Evolutionary conservation across 2,888 invertebrate genomes (phyloP).

Genomic region (Drosophila pseudotalamancana): DNA sequence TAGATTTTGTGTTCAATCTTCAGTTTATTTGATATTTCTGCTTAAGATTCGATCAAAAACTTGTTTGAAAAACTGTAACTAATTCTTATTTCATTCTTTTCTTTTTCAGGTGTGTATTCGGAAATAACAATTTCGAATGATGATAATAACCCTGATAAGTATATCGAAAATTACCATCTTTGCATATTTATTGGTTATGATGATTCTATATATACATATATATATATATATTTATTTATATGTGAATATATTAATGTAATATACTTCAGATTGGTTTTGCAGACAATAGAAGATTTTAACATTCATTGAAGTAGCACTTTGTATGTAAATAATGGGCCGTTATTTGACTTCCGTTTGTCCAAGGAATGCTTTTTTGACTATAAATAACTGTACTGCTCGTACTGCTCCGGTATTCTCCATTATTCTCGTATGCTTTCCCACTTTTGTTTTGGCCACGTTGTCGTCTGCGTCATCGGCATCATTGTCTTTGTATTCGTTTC

Average conservation of each 20-base stretch:
- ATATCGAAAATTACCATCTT: not conserved
- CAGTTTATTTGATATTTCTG: not conserved
- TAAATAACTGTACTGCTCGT: constrained; percentile 30
- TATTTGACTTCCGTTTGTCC: constrained; percentile 32
- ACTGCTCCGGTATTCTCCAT: not conserved
- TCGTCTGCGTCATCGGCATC: constrained; percentile 33
- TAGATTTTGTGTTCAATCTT: too few species aligned
- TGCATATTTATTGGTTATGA: not conserved
- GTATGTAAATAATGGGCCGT: constrained; percentile 33
- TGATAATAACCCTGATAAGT: constrained; percentile 24
- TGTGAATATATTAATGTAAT: not conserved
- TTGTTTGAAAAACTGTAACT: not conserved
- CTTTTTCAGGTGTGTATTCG: constrained; percentile 48
- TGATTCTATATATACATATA: not conserved
- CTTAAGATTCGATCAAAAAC: not conserved
- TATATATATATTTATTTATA: not conserved
- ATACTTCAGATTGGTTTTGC: not conserved
- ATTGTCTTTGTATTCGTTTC: constrained; percentile 62
- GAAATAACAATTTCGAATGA: not conserved
- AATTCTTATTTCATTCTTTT: not conserved
- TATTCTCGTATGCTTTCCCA: constrained; percentile 20
- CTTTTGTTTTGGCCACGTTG: constrained; percentile 28
- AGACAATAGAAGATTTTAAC: not conserved
- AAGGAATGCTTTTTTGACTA: constrained; percentile 11
- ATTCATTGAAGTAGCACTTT: constrained; percentile 17